Percentiles rank a stretch among this genome's conserved stretches.
phyloP scores from a whole-genome alignment of 2,888 invertebrate genomes.

The Orthonevra nobilis region DNA sequence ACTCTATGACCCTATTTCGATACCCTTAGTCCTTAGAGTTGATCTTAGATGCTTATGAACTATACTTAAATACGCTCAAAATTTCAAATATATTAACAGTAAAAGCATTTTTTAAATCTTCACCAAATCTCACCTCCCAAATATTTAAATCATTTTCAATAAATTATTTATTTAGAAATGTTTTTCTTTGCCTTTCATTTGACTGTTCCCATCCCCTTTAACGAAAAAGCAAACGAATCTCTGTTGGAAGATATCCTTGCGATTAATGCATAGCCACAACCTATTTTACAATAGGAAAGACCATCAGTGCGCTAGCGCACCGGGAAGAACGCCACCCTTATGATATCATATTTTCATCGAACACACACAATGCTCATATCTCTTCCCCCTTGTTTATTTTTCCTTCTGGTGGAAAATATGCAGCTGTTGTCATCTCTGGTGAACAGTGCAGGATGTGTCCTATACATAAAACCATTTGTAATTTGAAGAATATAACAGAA shows the following conservation, averaged over 20 bases:
- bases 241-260: conserved; percentile 27
- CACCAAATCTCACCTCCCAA: too few relatives aligned
- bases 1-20: too few relatives aligned
- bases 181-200: neutral
- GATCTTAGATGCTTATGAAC: too few relatives aligned
- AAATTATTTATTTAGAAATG: too few relatives aligned
- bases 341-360: conserved; percentile 59
- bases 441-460: conserved; percentile 41
- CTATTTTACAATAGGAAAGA: neutral
- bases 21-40: too few relatives aligned
- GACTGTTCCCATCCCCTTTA: neutral
- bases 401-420: conserved; percentile 49
- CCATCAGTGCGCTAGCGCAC: conserved; percentile 62
- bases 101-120: too few relatives aligned
- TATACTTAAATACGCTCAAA: too few relatives aligned
- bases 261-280: conserved; percentile 10
- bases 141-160: too few relatives aligned
- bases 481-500: conserved; percentile 12
- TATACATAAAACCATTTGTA: conserved; percentile 51
- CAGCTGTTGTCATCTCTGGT: conserved; percentile 66
- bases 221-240: too few relatives aligned
- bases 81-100: too few relatives aligned
- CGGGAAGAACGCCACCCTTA: conserved; percentile 46
- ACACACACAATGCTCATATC: conserved; percentile 8
- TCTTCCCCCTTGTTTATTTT: conserved; percentile 63